These are phyloP conservation scores for Siderastrea radians DNA, from an alignment of 92 coral and sea anemone species.

Conservation along the genomic window DNA sequence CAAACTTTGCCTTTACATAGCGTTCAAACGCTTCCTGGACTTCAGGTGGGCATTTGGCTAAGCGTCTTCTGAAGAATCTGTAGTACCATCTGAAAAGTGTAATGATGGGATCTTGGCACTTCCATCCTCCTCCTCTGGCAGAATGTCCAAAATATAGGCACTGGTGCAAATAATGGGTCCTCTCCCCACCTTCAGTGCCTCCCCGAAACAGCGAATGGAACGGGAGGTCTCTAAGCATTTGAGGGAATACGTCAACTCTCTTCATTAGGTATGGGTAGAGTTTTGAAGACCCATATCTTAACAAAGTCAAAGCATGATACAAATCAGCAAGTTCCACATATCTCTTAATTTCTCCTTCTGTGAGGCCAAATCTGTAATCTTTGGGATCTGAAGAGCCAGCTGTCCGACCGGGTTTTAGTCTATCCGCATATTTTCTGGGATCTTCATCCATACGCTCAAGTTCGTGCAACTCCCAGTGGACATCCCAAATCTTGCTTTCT, in stretches of 20 bases:
- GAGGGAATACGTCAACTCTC: slow-evolving; percentile 4
- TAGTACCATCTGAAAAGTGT: neutral
- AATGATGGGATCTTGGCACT: too few species aligned
- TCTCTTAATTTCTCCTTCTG: slow-evolving; percentile 20
- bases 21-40: neutral
- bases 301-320: too few species aligned
- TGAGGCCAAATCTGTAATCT: slow-evolving; percentile 50
- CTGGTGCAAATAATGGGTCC: too few species aligned
- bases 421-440: slow-evolving; percentile 20
- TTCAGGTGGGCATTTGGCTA: slow-evolving; percentile 9
- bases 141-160: too few species aligned
- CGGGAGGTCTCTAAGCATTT: neutral
- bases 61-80: neutral
- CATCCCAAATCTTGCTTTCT: slow-evolving; percentile 50
- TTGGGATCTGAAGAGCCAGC: slow-evolving; percentile 1
- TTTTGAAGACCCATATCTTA: too few species aligned
- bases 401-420: neutral
- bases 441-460: slow-evolving; percentile 49
- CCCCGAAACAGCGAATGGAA: too few species aligned
- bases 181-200: too few species aligned
- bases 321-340: slow-evolving; percentile 47
- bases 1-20: slow-evolving; percentile 4
- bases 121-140: too few species aligned
- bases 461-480: slow-evolving; percentile 54
- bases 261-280: neutral